A percentile compares a stretch with the other conserved stretches of the same genome.
Evolutionary conservation across 2,113 vertebrate genomes (phyloP).

Genomic region (Eclectus roratus): DNA sequence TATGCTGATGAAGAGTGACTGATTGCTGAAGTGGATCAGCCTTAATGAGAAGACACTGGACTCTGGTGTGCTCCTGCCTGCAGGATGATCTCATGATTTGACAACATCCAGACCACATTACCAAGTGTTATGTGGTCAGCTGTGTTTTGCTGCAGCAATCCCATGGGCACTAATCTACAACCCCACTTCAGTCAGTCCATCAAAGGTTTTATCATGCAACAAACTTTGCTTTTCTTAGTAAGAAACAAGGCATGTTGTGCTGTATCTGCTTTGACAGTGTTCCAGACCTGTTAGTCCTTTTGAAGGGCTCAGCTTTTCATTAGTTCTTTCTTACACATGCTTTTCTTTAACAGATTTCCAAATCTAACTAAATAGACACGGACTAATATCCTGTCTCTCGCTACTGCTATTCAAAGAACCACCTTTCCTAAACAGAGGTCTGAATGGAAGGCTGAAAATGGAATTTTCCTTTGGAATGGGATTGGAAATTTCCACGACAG

Average conservation of each 20-base stretch:
- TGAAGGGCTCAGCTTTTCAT: neutral
- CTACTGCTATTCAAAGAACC: neutral
- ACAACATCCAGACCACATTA: neutral
- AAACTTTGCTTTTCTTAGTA: neutral
- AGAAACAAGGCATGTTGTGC: neutral
- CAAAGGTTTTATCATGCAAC: neutral
- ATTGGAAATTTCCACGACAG: conserved; percentile 50
- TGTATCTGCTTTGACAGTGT: neutral
- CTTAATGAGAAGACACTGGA: neutral
- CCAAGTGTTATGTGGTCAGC: neutral
- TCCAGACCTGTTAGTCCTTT: neutral
- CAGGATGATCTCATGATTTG: neutral
- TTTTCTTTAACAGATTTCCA: neutral
- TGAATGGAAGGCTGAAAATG: conserved; percentile 13
- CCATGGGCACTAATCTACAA: neutral
- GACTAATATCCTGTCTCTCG: neutral
- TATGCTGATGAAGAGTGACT: neutral
- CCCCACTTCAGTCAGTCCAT: neutral
- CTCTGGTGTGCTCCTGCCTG: neutral
- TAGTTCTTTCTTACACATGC: neutral
- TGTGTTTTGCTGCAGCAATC: neutral
- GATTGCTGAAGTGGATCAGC: neutral
- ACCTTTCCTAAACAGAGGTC: neutral
- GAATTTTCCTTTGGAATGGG: conserved; percentile 31
- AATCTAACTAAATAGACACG: neutral